Percentiles rank a stretch among this genome's conserved stretches.
These are phyloP conservation scores for Tachystola acroxantha DNA, from an alignment of 2,888 invertebrate genomes.

Conservation along the genomic window DNA sequence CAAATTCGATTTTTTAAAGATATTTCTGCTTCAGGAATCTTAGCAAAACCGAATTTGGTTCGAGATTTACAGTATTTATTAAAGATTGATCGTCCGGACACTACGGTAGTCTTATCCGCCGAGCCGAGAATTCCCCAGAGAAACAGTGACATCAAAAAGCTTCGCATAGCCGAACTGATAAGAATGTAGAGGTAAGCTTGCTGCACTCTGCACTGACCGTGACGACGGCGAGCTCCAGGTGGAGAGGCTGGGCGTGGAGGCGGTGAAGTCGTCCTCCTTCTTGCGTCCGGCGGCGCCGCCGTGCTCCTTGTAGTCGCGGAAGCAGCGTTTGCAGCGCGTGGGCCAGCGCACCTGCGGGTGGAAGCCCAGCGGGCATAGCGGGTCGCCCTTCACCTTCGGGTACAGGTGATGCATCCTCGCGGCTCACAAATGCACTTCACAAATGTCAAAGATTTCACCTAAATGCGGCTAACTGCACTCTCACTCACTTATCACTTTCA, in stretches of 20 bases:
- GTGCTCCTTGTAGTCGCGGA: constrained; percentile 95
- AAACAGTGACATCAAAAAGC: too few relatives aligned
- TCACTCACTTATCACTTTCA: constrained; percentile 34
- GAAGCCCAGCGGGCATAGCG: constrained; percentile 94
- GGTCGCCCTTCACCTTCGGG: constrained; percentile 90
- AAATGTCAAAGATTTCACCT: constrained; percentile 57
- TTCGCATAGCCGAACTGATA: too few relatives aligned
- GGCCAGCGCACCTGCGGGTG: constrained; percentile 97
- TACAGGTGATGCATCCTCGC: constrained; percentile 84
- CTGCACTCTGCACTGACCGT: too few relatives aligned
- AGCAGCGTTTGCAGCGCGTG: constrained; percentile 94
- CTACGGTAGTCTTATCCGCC: too few relatives aligned
- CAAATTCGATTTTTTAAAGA: too few relatives aligned
- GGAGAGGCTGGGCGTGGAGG: constrained; percentile 88
- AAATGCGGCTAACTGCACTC: constrained; percentile 50
- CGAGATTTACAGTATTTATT: too few relatives aligned
- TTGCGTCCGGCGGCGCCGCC: constrained; percentile 86
- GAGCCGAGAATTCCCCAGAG: too few relatives aligned
- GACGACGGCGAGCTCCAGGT: constrained; percentile 79
- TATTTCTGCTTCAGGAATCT: too few relatives aligned
- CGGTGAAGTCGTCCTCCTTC: constrained; percentile 82
- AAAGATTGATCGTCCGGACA: too few relatives aligned
- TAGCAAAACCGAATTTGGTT: too few relatives aligned
- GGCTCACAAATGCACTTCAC: constrained; percentile 59
- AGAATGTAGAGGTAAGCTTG: too few relatives aligned